Percentiles rank a stretch among this genome's conserved stretches.
phyloP scores from a whole-genome alignment of 1,140 invertebrate species.

The Drosophila yakuba region DNA sequence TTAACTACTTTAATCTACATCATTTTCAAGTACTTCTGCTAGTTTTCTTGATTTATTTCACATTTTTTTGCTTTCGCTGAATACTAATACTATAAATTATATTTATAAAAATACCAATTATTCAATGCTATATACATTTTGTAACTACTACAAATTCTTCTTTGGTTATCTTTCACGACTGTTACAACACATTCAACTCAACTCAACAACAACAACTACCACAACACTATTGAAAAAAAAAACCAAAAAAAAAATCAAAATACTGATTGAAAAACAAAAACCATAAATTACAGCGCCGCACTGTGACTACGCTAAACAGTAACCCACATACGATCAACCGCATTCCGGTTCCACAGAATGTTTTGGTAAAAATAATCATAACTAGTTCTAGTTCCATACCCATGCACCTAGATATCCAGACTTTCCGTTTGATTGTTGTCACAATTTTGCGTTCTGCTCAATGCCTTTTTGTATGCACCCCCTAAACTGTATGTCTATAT shows the following conservation, averaged over 20 bases:
- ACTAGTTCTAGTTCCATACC: constrained; percentile 60
- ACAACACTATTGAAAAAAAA: constrained; percentile 56
- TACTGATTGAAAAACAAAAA: constrained; percentile 48
- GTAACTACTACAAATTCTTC: constrained; percentile 73
- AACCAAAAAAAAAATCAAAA: constrained; percentile 42
- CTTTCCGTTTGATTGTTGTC: constrained; percentile 45
- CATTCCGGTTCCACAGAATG: constrained; percentile 85
- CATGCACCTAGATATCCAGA: constrained; percentile 9
- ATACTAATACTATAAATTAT: constrained; percentile 41
- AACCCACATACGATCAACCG: constrained; percentile 85
- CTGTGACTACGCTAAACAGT: constrained; percentile 85
- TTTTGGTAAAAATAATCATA: constrained; percentile 84
- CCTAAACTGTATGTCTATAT: constrained; percentile 40
- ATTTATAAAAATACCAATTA: constrained; percentile 41
- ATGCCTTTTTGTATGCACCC: constrained; percentile 42
- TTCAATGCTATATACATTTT: constrained; percentile 64
- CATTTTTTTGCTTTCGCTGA: constrained; percentile 36
- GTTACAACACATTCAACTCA: constrained; percentile 49
- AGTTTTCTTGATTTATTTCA: constrained; percentile 41
- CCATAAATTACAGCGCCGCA: constrained; percentile 84
- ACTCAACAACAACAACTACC: constrained; percentile 20
- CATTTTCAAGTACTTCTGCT: constrained; percentile 23
- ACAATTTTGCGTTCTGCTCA: constrained; percentile 28
- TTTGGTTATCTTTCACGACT: constrained; percentile 77
- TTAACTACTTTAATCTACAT: constrained; percentile 6